Evolutionary conservation across 2,113 vertebrate species (phyloP).

Genomic region (Notiomystis cincta): DNA sequence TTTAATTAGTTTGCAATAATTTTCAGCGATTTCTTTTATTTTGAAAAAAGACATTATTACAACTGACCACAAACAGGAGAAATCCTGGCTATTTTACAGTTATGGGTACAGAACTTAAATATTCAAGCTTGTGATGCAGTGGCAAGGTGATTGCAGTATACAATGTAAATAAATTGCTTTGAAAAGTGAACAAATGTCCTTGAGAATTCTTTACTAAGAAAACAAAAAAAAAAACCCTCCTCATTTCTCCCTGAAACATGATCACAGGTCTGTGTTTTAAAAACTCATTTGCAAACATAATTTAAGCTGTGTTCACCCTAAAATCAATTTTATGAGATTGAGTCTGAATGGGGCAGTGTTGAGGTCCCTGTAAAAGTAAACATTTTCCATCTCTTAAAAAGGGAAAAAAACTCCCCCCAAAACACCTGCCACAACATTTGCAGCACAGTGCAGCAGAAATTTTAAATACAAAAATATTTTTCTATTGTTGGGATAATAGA

Average conservation of each 20-base stretch:
- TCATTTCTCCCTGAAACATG: conserved; percentile 75
- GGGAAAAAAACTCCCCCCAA: too few relatives aligned
- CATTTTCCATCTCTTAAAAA: conserved; percentile 85
- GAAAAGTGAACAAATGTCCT: conserved; percentile 85
- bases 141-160: conserved; percentile 84
- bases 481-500: conserved; percentile 82
- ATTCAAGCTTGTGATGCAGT: conserved; percentile 88
- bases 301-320: conserved; percentile 81
- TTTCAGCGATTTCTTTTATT: conserved; percentile 79
- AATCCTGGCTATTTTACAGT: conserved; percentile 85
- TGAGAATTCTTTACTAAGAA: conserved; percentile 77
- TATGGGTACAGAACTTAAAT: conserved; percentile 91
- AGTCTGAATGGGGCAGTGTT: conserved; percentile 91
- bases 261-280: conserved; percentile 75
- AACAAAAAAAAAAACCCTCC: conserved; percentile 37
- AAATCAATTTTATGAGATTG: conserved; percentile 83
- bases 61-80: conserved; percentile 80
- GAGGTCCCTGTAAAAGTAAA: conserved; percentile 89
- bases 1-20: conserved; percentile 90
- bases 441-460: conserved; percentile 87
- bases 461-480: conserved; percentile 99
- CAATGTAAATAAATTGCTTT: conserved; percentile 94
- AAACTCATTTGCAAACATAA: conserved; percentile 73
- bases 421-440: conserved; percentile 80
- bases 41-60: conserved; percentile 78